These are phyloP conservation scores for Capitella teleta DNA, from an alignment of 1,140 invertebrate species.

Conservation along the genomic window DNA sequence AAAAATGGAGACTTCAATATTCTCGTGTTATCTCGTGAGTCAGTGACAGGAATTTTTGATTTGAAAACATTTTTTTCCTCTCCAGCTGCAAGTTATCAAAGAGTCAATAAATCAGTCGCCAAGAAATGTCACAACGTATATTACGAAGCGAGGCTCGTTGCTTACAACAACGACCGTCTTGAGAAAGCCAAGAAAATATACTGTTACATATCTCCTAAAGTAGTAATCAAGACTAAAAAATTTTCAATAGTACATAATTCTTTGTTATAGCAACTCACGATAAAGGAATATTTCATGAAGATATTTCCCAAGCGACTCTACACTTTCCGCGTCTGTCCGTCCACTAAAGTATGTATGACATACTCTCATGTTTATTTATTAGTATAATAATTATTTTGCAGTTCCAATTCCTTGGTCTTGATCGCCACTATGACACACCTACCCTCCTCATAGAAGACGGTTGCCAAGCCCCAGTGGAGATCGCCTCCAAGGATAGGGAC, in stretches of 20 bases:
- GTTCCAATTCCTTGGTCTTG: constrained; percentile 41
- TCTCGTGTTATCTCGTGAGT: constrained; percentile 70
- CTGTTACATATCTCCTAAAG: constrained; percentile 56
- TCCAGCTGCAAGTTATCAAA: no score
- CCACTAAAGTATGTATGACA: constrained; percentile 63
- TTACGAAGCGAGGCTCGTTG: constrained; percentile 71
- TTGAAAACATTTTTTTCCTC: no score
- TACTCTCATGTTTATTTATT: neutral
- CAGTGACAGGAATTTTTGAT: no score
- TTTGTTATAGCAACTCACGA: constrained; percentile 78
- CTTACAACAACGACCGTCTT: constrained; percentile 53
- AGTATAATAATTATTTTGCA: constrained; percentile 14
- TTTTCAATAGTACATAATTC: no score
- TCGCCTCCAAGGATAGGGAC: constrained; percentile 71
- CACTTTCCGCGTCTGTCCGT: constrained; percentile 84
- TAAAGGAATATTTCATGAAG: constrained; percentile 84
- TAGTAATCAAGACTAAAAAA: no score
- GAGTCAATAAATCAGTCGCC: constrained; percentile 77
- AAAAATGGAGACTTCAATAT: constrained; percentile 82
- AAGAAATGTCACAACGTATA: constrained; percentile 71
- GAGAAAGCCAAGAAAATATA: constrained; percentile 73
- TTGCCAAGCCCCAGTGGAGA: constrained; percentile 69
- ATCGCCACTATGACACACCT: constrained; percentile 40
- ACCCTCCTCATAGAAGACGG: constrained; percentile 78
- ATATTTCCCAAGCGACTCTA: constrained; percentile 82